Evolutionary conservation across 2,888 invertebrate species (phyloP).

Genomic region (Cephus pulcher): DNA sequence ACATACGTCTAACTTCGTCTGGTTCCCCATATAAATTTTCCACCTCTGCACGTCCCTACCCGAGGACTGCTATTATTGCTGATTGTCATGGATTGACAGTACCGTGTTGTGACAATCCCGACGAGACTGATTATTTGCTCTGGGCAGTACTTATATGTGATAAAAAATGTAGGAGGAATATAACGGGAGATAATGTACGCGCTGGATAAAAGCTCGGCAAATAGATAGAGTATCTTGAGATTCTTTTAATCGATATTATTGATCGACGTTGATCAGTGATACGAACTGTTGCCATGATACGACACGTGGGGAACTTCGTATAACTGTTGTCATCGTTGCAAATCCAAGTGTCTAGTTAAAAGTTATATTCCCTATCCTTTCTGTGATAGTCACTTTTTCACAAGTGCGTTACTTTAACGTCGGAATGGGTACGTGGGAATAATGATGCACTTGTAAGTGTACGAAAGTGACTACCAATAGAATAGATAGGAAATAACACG

Average conservation of each 20-base stretch:
- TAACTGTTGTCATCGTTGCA: neutral
- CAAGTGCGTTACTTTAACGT: too few relatives aligned
- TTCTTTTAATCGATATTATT: neutral
- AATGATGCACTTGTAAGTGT: too few relatives aligned
- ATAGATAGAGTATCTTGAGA: neutral
- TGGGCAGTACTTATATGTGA: neutral
- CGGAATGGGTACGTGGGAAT: too few relatives aligned
- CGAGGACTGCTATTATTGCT: constrained; percentile 11
- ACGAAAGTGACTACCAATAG: too few relatives aligned
- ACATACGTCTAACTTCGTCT: constrained; percentile 7
- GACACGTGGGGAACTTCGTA: neutral
- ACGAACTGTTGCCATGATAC: neutral
- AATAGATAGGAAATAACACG: too few relatives aligned
- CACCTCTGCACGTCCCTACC: neutral
- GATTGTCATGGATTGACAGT: constrained; percentile 23
- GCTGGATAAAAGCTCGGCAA: neutral
- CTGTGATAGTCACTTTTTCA: too few relatives aligned
- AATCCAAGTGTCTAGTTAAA: too few relatives aligned
- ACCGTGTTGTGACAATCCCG: neutral
- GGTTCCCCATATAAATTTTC: neutral
- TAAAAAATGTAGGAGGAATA: neutral
- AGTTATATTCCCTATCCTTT: too few relatives aligned
- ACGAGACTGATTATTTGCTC: neutral
- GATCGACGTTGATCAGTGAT: neutral
- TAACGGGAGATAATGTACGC: neutral